Evolutionary conservation across 2,888 invertebrate genomes (phyloP), one percentile per base, ranked within the genome.

Genomic region (Keiferia lycopersicella): DNA sequence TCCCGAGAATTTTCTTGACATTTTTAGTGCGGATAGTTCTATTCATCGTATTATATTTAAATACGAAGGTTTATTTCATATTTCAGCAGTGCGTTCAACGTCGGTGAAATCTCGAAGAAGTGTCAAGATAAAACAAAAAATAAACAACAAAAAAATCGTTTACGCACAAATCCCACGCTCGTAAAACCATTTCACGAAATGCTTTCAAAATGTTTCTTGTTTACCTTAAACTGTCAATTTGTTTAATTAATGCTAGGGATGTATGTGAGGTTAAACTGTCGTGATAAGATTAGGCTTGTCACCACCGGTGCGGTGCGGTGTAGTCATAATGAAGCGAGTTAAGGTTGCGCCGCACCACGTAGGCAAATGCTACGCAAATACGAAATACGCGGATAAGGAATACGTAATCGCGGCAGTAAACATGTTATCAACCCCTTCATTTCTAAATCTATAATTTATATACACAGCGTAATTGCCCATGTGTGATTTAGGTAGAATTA

Each of bases 131-230:
- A 70, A 75, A 26, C 10, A 53, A 22, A 53, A 22, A 22, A 22
- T 26, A 8, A 76, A 74, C 30, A 73, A 71, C 71, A 77, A 78
- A 76, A 26, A 75, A 78, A 78, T 77, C 82, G 84, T 86, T 83
- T 78, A 84, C 86, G 91, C 91, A 91, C 89, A 91, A 91, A 86
- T 88, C 91, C 91, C 91, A 91, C 91, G 88, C 86, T 87, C 83
- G 84, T 88, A 91, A 91, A 91, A 91, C 91, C 91, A 91, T 91
- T 91, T 91, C 91, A 91, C 91, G 83, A 88, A 85, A 89, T 88
- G 91, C 91, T 91, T 91, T 91, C 91, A 87, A 84, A 79, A 69
- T 75, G 70, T 73, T 68, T 69, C 70, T 66, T 70, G 61, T 61
- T 61, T 50, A 61, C 22, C 50, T 61, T 50, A 69, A 72, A 68